Evolutionary conservation across 2,888 invertebrate species (phyloP), one percentile per base, ranked within the genome.

Genomic region (Cheilosia impressa): DNA sequence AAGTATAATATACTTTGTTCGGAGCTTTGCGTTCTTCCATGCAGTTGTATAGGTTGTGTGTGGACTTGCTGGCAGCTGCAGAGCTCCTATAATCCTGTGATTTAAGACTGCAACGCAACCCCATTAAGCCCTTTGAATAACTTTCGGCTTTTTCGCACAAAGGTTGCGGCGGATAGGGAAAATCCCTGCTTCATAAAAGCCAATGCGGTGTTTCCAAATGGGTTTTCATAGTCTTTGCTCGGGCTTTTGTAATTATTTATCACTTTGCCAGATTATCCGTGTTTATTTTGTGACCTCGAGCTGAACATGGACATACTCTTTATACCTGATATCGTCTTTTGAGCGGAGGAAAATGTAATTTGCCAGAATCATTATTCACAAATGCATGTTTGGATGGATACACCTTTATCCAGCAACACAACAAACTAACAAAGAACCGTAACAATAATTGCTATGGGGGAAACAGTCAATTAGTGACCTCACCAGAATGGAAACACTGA

Each of bases 381-480:
- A 38, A 38, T 38, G 17, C 10, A 58, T 2, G 22, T 17, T 15
- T 17, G 1, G 7, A 2, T 13, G 6, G 17, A 31, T 47, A 31
- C 47, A 47, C 47, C 31, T 19, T 31, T 31, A 5, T 5, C 27
- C 4, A 27, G 27, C 45, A 45, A 27, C 43, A 43, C 47, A 47
- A 9, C 9, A 47, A 19, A 19, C 5, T 47, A 45, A 27, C 31
- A 47, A 47, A 19, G 31, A 19, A 24, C n/a, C 24, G 24, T 62
- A 31, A 31, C 47, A 62, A 62, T 62, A 62, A 62, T 62, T 31
- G 62, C 62, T 47, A 34, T 47, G 17, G 62, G 62, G 47, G 10
- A n/a, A 47, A 62, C 31, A 47, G 13, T 22, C 17, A 62, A 62
- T 62, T 62, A 62, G 31, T 6, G 4, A 45, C 4, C 10, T 31